These are phyloP conservation scores for Saccopteryx bilineata DNA, from an alignment of 2,113 vertebrate species.

Conservation along the genomic window DNA sequence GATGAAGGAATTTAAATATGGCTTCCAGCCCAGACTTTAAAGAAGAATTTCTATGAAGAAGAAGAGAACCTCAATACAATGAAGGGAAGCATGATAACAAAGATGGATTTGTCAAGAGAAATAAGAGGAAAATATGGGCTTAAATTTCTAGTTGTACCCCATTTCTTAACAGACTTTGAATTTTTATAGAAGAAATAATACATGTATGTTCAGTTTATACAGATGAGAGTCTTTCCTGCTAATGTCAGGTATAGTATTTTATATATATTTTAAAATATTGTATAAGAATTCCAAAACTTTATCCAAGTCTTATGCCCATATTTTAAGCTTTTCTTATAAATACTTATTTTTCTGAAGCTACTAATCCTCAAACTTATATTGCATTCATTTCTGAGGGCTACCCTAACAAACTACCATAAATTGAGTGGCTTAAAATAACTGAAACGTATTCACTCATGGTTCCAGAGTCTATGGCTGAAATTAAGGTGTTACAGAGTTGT, in stretches of 20 bases:
- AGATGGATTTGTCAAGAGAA: neutral
- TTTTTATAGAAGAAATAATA: neutral
- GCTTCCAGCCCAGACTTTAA: neutral
- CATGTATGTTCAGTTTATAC: neutral
- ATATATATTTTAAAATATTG: neutral
- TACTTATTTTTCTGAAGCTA: neutral
- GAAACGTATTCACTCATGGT: neutral
- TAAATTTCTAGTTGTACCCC: neutral
- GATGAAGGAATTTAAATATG: neutral
- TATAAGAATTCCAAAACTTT: neutral
- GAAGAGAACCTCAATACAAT: neutral
- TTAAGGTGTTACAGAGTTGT: neutral
- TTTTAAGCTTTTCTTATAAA: neutral
- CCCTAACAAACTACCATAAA: neutral
- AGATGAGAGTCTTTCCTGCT: neutral
- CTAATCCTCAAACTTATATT: neutral
- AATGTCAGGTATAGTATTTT: neutral
- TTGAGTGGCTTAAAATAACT: neutral
- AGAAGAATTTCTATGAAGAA: neutral
- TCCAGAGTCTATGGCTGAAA: neutral
- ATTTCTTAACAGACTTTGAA: constrained; percentile 9
- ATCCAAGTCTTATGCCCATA: neutral
- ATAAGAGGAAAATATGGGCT: neutral
- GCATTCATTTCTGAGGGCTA: neutral
- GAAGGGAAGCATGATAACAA: neutral